Conservation (phyloP, 2,113 vertebrate genomes). For the Nyctibius bracteatus region DNA sequence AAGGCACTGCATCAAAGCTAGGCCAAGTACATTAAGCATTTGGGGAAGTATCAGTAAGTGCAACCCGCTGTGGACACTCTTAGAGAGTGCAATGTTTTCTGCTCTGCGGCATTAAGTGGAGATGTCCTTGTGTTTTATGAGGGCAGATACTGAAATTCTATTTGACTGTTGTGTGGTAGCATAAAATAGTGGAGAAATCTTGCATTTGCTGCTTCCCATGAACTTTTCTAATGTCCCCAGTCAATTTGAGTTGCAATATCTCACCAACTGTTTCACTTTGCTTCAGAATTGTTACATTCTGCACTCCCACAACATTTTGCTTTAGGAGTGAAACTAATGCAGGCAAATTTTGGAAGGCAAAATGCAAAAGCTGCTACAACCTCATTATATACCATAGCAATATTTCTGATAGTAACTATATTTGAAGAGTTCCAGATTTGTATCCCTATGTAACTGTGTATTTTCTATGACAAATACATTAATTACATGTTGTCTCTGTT, state of each 20-base stretch:
- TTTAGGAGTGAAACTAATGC: background rate
- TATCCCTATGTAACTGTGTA: background rate
- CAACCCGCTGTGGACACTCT: constrained; percentile 6
- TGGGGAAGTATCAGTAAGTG: background rate
- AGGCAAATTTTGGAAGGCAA: background rate
- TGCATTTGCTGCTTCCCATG: background rate
- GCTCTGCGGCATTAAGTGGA: background rate
- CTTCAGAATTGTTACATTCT: background rate
- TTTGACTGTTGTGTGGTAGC: background rate
- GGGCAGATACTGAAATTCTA: background rate
- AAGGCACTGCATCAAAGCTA: background rate
- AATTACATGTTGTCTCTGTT: too few relatives aligned
- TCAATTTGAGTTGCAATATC: background rate
- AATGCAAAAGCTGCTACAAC: background rate
- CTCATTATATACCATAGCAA: background rate
- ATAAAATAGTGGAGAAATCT: background rate
- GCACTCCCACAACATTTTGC: background rate
- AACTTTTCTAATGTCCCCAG: background rate
- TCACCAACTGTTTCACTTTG: constrained; percentile 8
- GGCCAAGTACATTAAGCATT: background rate
- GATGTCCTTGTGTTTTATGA: background rate
- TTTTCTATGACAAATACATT: background rate
- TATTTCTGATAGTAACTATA: background rate
- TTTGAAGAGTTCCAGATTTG: background rate
- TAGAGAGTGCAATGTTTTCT: background rate